Base-by-base conservation (phyloP, 2,888 invertebrate genomes). In the Entomobrya multifasciata region DNA sequence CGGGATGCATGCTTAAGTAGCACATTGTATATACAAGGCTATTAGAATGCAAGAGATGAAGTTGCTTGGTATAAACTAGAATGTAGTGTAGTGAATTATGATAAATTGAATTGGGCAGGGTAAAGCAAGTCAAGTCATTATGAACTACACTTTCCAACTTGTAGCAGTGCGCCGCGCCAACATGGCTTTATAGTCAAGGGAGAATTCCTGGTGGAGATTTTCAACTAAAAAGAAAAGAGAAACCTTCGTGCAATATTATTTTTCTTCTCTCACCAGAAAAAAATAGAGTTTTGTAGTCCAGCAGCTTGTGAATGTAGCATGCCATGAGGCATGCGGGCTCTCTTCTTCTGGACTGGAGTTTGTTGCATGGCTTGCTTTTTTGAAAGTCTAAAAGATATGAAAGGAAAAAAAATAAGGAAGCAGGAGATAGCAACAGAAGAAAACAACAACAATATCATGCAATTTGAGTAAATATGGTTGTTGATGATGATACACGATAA, bases 81-180 rank as follows among this genome's bases (percentile, higher is more conserved):
- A 25, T 57, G 30, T n/a, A 36, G 52, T 30, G n/a, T 52, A 52
- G 52, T 74, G 74, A 74, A 74, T 74, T 74, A 52, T 74, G 74
- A 74, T 74, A 74, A 74, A 74, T 74, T 74, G 74, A 74, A 74
- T 74, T 52, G 74, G 52, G 74, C 74, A 74, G 49, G 52, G 27
- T 52, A 52, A 74, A 74, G 74, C 74, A 74, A 74, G 74, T 74
- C 74, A 74, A 72, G 74, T 74, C 74, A 74, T 74, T 74, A 74
- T 52, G 74, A 30, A 36, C 49, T 30, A 52, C 74, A 22, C 57
- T 52, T 36, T 36, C 5, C 36, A 6, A 36, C 36, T 36, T 36
- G 36, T 36, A 36, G 36, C 36, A 36, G 36, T 6, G 36, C 36
- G 8, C 5, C 36, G 8, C 8, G 36, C 4, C 8, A 36, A 6